A percentile compares a stretch with the other conserved stretches of the same genome.
These are phyloP conservation scores for Buathra laborator DNA, from an alignment of 2,888 invertebrate species.

Conservation along the genomic window DNA sequence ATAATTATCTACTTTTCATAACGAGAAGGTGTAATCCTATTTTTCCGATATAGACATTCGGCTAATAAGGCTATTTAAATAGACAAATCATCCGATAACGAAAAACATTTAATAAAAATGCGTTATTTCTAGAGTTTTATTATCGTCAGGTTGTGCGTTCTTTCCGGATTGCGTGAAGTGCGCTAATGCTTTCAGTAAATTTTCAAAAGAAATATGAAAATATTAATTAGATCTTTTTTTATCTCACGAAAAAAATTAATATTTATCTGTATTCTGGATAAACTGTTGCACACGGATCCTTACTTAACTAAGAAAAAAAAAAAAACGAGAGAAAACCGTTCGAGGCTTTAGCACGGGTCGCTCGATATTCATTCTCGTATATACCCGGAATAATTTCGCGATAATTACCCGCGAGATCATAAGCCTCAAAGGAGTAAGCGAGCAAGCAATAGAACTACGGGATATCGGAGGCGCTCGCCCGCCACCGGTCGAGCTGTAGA, in stretches of 20 bases:
- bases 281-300: slow-evolving; percentile 1
- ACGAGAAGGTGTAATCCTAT: background rate
- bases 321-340: slow-evolving; percentile 5
- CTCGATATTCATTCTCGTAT: slow-evolving; percentile 29
- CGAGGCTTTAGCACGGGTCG: background rate
- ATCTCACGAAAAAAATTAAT: background rate
- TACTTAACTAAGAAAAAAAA: background rate
- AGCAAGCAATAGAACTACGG: slow-evolving; percentile 17
- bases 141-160: too few species aligned
- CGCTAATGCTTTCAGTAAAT: background rate
- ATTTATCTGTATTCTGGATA: slow-evolving; percentile 1
- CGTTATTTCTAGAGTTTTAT: background rate
- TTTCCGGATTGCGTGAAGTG: background rate
- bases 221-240: slow-evolving; percentile 4
- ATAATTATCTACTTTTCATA: background rate
- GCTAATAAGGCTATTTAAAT: background rate
- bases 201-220: background rate
- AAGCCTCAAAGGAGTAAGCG: slow-evolving; percentile 22
- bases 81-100: background rate
- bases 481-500: slow-evolving; percentile 39
- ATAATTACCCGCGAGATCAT: slow-evolving; percentile 60
- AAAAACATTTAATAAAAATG: background rate
- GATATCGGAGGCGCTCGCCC: slow-evolving; percentile 30
- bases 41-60: background rate
- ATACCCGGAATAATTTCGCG: slow-evolving; percentile 62